Evolutionary conservation across 2,797 vertebrate species (phyloP).

Genomic region (Eulemur coronatus): DNA sequence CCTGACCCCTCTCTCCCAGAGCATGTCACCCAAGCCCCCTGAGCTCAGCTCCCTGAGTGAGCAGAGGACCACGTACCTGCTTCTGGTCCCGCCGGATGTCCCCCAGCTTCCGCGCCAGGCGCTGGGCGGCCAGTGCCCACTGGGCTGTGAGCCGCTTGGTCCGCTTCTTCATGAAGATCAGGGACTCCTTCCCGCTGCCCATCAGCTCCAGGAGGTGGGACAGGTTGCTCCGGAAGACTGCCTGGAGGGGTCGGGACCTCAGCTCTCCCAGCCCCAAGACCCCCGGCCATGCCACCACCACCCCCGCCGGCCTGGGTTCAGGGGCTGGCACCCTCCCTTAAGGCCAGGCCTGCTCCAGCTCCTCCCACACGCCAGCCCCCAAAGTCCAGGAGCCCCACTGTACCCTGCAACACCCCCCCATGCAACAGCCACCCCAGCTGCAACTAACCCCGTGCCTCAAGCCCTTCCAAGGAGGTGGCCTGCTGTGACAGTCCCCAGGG

Average conservation of each 20-base stretch:
- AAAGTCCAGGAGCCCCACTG: background rate
- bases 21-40: background rate
- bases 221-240: slow-evolving; percentile 91
- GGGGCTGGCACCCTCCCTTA: background rate
- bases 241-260: slow-evolving; percentile 80
- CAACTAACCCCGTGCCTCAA: fast-evolving
- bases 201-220: slow-evolving; percentile 93
- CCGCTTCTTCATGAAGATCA: slow-evolving; percentile 96
- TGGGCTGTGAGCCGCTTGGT: slow-evolving; percentile 90
- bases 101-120: slow-evolving; percentile 88
- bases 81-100: slow-evolving; percentile 90
- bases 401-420: background rate
- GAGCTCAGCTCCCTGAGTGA: fast-evolving
- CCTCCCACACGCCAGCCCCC: background rate
- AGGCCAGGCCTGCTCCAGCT: background rate
- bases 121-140: slow-evolving; percentile 90
- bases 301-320: background rate
- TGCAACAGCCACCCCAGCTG: background rate
- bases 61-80: slow-evolving; percentile 82
- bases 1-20: background rate
- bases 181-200: slow-evolving; percentile 94
- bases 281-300: fast-evolving
- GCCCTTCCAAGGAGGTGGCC: background rate
- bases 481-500: background rate
- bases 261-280: background rate